Evolutionary conservation across 2,888 invertebrate species (phyloP).

Genomic region (Phlogophora meticulosa): DNA sequence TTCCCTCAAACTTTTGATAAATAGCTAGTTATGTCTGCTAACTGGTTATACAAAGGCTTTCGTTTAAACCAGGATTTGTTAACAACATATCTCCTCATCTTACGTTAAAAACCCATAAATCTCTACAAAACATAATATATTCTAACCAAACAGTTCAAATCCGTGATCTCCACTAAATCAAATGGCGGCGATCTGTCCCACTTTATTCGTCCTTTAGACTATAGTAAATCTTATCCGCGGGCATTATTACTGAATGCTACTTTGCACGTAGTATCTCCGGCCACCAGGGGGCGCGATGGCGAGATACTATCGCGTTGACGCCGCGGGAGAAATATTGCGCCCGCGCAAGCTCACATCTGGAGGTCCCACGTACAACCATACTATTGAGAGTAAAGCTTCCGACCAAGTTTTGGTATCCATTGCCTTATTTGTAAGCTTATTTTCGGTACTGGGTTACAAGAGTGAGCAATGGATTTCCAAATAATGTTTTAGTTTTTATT

Average conservation of each 20-base stretch:
- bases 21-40: neutral
- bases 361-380: conserved; percentile 43
- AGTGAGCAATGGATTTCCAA: conserved; percentile 24
- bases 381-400: neutral
- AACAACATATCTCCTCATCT: conserved; percentile 15
- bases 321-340: conserved; percentile 72
- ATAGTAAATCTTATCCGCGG: conserved; percentile 64
- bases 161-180: conserved; percentile 59
- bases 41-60: neutral
- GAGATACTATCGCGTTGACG: conserved; percentile 78
- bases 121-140: conserved; percentile 41
- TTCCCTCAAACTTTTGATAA: neutral
- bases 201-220: conserved; percentile 63
- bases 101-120: conserved; percentile 25
- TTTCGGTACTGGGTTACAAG: neutral
- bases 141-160: conserved; percentile 49
- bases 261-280: conserved; percentile 62
- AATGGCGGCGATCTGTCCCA: conserved; percentile 66
- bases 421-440: conserved; percentile 24
- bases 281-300: conserved; percentile 68
- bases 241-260: conserved; percentile 63
- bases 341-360: conserved; percentile 61
- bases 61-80: neutral
- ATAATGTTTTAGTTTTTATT: neutral
- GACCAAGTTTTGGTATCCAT: conserved; percentile 29